Percentiles rank a stretch among this genome's conserved stretches.
Evolutionary conservation across 1,140 invertebrate genomes (phyloP).

Genomic region (Apocrypta bakeri): DNA sequence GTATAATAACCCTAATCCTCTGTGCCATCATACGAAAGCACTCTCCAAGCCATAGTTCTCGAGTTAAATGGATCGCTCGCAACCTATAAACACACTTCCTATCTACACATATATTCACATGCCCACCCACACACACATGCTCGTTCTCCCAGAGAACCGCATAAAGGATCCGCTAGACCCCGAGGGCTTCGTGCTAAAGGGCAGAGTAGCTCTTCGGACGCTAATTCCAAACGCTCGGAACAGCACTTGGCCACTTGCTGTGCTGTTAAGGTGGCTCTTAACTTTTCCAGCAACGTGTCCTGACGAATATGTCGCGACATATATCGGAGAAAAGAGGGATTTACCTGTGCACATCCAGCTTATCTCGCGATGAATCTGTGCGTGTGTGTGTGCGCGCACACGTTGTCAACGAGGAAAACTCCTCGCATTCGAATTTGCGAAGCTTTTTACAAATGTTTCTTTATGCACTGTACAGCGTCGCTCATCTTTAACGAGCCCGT

Average conservation of each 20-base stretch:
- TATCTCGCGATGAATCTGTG: too few species aligned
- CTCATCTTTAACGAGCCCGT: too few species aligned
- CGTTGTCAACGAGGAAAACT: too few species aligned
- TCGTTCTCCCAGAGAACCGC: too few species aligned
- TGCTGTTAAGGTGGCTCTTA: background rate
- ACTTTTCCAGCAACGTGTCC: background rate
- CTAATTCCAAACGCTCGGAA: background rate
- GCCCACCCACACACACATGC: too few species aligned
- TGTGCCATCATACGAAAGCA: background rate
- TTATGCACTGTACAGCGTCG: too few species aligned
- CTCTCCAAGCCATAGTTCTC: background rate
- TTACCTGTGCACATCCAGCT: background rate
- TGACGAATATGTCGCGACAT: too few species aligned
- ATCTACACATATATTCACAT: background rate
- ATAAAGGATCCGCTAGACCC: background rate
- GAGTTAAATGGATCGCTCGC: background rate
- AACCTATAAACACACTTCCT: background rate
- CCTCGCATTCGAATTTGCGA: too few species aligned
- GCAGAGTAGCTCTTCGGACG: background rate
- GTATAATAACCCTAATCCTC: background rate
- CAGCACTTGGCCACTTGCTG: background rate
- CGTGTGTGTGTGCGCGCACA: too few species aligned
- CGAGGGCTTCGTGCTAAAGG: background rate
- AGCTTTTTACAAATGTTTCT: too few species aligned
- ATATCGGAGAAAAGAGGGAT: too few species aligned